These are phyloP conservation scores for Huso huso DNA, from an alignment of 2,797 vertebrate species.

Conservation along the genomic window DNA sequence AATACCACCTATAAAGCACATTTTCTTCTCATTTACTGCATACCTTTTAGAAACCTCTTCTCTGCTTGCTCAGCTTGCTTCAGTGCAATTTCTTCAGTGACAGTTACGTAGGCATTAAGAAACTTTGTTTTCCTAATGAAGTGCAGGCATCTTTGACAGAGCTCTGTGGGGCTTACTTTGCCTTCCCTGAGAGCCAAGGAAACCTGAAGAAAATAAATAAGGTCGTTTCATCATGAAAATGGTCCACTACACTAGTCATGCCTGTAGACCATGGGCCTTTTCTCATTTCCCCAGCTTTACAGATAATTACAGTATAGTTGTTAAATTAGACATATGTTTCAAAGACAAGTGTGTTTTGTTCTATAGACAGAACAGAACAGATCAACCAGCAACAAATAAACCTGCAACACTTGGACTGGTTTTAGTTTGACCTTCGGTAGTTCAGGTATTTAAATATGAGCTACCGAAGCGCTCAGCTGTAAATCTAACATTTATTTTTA, in stretches of 20 bases:
- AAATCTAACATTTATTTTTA: too few species aligned
- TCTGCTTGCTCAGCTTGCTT: constrained; percentile 81
- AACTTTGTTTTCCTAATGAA: constrained; percentile 69
- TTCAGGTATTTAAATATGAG: too few species aligned
- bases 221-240: too few species aligned
- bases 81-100: constrained; percentile 74
- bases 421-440: too few species aligned
- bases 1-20: not conserved
- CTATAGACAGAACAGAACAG: too few species aligned
- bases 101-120: constrained; percentile 83
- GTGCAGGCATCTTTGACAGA: constrained; percentile 77
- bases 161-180: constrained; percentile 67
- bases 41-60: constrained; percentile 67
- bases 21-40: not conserved
- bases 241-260: not conserved
- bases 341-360: too few species aligned
- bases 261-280: not conserved
- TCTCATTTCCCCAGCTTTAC: not conserved
- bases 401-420: too few species aligned
- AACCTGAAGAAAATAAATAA: constrained; percentile 50
- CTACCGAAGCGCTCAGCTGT: too few species aligned
- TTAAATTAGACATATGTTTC: too few species aligned
- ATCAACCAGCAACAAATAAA: too few species aligned
- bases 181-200: constrained; percentile 73
- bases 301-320: not conserved